A percentile compares a stretch with the other conserved stretches of the same genome.
These are phyloP conservation scores for Terebella lapidaria DNA, from an alignment of 2,888 invertebrate species.

Conservation along the genomic window DNA sequence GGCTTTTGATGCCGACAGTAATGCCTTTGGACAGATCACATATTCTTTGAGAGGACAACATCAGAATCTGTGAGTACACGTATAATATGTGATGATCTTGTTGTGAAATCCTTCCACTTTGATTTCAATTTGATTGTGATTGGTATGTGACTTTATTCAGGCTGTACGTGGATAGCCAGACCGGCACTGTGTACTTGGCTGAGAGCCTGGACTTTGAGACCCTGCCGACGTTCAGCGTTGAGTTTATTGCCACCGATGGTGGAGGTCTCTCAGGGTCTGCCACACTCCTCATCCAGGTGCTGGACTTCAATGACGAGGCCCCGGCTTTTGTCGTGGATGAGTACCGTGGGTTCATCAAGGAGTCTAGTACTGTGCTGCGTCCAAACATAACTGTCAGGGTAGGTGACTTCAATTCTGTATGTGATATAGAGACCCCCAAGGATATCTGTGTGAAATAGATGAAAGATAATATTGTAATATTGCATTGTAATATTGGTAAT, in stretches of 20 bases:
- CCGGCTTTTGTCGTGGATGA: slow-evolving; percentile 20
- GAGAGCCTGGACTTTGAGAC: slow-evolving; percentile 66
- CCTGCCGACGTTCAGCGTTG: not conserved
- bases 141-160: no score
- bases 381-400: slow-evolving; percentile 16
- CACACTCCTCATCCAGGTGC: slow-evolving; percentile 21
- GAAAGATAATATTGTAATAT: no score
- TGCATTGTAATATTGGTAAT: no score
- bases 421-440: no score
- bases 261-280: slow-evolving; percentile 10
- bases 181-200: slow-evolving; percentile 77
- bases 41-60: not conserved
- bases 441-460: no score
- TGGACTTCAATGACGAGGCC: slow-evolving; percentile 26
- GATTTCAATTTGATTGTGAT: no score
- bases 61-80: no score
- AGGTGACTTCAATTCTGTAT: no score
- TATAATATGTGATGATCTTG: no score
- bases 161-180: slow-evolving; percentile 72
- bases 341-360: slow-evolving; percentile 23
- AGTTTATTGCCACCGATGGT: slow-evolving; percentile 9
- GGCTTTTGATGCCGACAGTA: not conserved
- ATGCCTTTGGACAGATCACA: not conserved
- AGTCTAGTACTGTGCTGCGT: slow-evolving; percentile 11
- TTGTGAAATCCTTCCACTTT: no score